A percentile compares a stretch with the other conserved stretches of the same genome.
These are phyloP conservation scores for Ctenochaetus hawaiiensis DNA, from an alignment of 2,797 vertebrate species.

Conservation along the genomic window DNA sequence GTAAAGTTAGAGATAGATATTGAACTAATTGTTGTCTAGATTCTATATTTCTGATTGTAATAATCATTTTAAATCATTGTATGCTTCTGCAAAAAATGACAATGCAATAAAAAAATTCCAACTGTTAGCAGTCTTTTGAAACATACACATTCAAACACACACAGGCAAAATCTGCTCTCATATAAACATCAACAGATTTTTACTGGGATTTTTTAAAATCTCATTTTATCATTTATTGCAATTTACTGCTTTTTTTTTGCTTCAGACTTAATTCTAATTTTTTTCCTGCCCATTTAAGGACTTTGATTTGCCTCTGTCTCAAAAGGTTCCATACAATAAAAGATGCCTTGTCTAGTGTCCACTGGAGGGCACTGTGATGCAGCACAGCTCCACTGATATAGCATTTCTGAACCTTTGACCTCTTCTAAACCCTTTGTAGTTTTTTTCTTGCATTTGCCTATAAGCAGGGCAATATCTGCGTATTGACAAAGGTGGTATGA, in stretches of 20 bases:
- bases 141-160: neutral
- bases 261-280: too few species aligned
- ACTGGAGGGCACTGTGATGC: constrained; percentile 25
- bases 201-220: too few species aligned
- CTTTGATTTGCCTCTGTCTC: neutral
- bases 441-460: neutral
- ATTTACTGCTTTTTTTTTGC: too few species aligned
- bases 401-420: neutral
- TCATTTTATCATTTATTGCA: neutral
- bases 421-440: too few species aligned
- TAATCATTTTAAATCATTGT: too few species aligned
- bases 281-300: too few species aligned
- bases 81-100: too few species aligned
- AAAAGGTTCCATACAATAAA: neutral
- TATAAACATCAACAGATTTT: too few species aligned
- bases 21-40: neutral
- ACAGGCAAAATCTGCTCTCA: too few species aligned
- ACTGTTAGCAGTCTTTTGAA: too few species aligned
- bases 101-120: too few species aligned
- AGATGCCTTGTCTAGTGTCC: neutral
- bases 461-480: neutral
- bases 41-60: neutral
- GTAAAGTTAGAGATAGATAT: neutral
- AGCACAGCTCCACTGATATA: neutral
- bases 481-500: too few species aligned